Percentiles rank a stretch among this genome's conserved stretches.
phyloP scores from a whole-genome alignment of 2,888 invertebrate species.

The Trichacis sp. region DNA sequence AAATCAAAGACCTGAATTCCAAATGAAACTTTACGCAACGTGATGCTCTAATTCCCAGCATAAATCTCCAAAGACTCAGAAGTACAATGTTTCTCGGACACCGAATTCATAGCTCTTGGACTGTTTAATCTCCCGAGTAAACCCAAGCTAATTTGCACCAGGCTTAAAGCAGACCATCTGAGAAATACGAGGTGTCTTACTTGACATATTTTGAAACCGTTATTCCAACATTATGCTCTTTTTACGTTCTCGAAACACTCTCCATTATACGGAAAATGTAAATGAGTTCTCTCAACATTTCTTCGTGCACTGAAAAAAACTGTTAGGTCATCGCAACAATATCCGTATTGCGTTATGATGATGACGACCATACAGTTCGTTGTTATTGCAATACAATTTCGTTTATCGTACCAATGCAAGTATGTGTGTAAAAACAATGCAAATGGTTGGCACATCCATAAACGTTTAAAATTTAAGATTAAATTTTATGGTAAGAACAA shows the following conservation, averaged over 20 bases:
- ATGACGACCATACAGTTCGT: no score
- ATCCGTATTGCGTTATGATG: no score
- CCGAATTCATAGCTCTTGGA: background rate
- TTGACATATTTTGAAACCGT: background rate
- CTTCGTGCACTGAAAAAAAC: no score
- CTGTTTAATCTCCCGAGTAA: slow-evolving; percentile 11
- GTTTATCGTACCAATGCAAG: no score
- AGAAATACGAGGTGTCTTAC: slow-evolving; percentile 6
- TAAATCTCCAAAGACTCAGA: background rate
- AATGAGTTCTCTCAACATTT: background rate
- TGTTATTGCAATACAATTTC: no score
- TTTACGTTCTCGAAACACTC: background rate
- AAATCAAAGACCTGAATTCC: background rate
- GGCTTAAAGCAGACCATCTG: slow-evolving; percentile 4
- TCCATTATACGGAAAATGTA: background rate
- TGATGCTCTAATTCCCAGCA: no score
- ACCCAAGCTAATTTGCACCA: slow-evolving; percentile 14
- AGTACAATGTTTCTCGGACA: background rate
- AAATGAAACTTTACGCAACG: no score
- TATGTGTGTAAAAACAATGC: no score
- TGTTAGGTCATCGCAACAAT: no score
- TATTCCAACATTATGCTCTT: background rate
- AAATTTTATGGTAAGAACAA: no score
- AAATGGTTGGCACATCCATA: no score
- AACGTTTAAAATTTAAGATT: no score